Conservation (phyloP, 64 coral and sea anemone genomes). For the Montipora foliosa region DNA sequence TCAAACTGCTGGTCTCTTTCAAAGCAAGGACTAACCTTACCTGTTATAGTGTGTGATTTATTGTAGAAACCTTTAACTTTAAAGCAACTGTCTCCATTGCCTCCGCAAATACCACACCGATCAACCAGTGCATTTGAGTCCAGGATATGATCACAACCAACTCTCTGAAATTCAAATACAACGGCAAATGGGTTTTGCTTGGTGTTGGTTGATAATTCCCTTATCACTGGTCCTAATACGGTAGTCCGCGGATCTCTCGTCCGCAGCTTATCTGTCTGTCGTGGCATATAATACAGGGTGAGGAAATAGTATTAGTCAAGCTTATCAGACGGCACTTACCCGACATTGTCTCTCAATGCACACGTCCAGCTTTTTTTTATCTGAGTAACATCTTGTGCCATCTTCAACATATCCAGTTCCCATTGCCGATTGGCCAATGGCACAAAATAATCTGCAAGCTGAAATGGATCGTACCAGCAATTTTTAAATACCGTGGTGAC, state of each 20-base stretch:
- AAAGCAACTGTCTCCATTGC: slow-evolving; percentile 7
- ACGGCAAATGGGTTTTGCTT: neutral
- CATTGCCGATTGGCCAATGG: neutral
- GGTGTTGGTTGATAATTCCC: too few relatives aligned
- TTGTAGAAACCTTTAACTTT: neutral
- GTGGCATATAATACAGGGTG: too few relatives aligned
- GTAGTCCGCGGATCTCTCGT: too few relatives aligned
- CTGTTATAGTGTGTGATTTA: neutral
- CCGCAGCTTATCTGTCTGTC: too few relatives aligned
- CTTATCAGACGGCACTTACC: neutral
- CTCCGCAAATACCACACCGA: slow-evolving; percentile 19
- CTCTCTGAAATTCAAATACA: neutral
- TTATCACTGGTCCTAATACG: too few relatives aligned
- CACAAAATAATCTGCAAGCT: neutral
- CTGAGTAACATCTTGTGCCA: neutral
- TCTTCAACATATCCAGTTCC: neutral
- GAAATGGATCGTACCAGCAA: neutral
- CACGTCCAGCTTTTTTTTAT: neutral
- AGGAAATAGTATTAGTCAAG: too few relatives aligned
- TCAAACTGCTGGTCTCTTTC: too few relatives aligned
- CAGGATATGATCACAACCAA: slow-evolving; percentile 20
- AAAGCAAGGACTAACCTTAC: neutral
- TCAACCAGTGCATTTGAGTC: neutral
- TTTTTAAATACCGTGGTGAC: neutral
- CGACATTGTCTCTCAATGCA: neutral